phyloP scores from a whole-genome alignment of 2,888 invertebrate genomes.

The Linyphia triangularis region DNA sequence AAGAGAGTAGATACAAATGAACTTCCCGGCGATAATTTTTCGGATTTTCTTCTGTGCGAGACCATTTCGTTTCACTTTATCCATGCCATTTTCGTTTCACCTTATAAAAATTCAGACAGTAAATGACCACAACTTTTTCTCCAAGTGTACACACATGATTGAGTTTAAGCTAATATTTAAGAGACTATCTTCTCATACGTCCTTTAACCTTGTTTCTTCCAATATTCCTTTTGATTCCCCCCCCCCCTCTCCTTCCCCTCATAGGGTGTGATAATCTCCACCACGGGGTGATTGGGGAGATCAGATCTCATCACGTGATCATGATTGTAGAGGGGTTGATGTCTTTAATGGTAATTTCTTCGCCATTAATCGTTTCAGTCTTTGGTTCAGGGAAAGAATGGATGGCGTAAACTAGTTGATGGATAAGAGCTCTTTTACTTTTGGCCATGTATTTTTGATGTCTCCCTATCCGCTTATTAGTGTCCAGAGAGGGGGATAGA shows the following conservation, averaged over 20 bases:
- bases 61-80: no score
- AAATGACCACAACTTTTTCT: not conserved
- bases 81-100: slow-evolving; percentile 40
- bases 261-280: not conserved
- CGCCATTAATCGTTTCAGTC: slow-evolving; percentile 42
- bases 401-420: slow-evolving; percentile 16
- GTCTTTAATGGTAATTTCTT: slow-evolving; percentile 47
- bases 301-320: no score
- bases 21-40: no score
- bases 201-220: no score
- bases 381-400: not conserved
- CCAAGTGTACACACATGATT: slow-evolving; percentile 22
- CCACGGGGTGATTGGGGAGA: not conserved
- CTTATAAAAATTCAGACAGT: slow-evolving; percentile 16
- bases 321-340: not conserved
- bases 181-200: no score
- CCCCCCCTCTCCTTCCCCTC: not conserved
- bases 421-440: slow-evolving; percentile 35
- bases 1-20: no score
- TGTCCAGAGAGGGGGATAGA: slow-evolving; percentile 1
- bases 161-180: no score
- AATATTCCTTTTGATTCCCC: not conserved
- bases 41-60: no score
- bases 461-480: slow-evolving; percentile 36
- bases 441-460: slow-evolving; percentile 50